These are phyloP conservation scores for Nemoura dubitans DNA, from an alignment of 2,888 invertebrate genomes.

Conservation along the genomic window DNA sequence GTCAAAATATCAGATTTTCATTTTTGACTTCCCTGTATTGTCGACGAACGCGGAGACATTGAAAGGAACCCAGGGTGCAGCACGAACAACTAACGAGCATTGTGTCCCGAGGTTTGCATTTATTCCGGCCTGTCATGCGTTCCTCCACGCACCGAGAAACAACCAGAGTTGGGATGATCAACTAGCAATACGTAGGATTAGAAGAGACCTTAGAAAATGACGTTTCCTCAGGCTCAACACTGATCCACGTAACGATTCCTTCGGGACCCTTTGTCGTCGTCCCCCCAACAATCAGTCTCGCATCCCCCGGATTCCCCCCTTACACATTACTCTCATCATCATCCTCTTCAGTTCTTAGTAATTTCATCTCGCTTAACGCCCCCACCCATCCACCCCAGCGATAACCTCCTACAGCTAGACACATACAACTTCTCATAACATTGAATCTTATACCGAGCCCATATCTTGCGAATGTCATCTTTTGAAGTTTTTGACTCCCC, in stretches of 20 bases:
- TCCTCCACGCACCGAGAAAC: neutral
- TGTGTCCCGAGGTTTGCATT: neutral
- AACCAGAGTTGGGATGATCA: neutral
- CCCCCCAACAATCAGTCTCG: conserved; percentile 36
- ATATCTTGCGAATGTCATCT: conserved; percentile 32
- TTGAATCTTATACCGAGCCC: conserved; percentile 17
- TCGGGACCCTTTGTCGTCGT: conserved; percentile 39
- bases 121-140: no score
- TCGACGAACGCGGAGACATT: neutral
- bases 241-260: conserved; percentile 39
- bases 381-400: neutral
- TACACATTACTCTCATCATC: conserved; percentile 25
- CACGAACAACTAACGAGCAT: neutral
- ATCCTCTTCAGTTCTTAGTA: conserved; percentile 41
- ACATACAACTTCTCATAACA: conserved; percentile 30
- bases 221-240: conserved; percentile 20
- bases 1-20: neutral
- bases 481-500: conserved; percentile 21
- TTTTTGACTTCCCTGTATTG: neutral
- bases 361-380: conserved; percentile 35
- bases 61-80: neutral
- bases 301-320: conserved; percentile 20
- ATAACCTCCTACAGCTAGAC: neutral
- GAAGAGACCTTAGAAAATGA: neutral
- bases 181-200: conserved; percentile 21